Evolutionary conservation across 2,797 vertebrate species (phyloP).

Genomic region (Hippoglossus hippoglossus): DNA sequence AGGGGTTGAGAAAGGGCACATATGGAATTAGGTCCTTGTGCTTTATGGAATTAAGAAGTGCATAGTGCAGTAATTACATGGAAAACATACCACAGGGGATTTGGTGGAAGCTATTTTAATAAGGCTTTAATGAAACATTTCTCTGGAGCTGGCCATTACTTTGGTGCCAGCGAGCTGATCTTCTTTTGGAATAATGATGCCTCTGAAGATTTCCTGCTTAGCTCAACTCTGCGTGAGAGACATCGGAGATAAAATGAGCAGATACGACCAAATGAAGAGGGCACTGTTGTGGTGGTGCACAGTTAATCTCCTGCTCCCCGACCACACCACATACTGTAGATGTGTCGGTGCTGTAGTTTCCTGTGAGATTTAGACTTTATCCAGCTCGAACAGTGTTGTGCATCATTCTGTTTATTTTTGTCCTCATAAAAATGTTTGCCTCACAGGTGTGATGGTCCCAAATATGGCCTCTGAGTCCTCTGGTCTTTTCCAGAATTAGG

Average conservation of each 20-base stretch:
- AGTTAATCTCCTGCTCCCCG: conserved; percentile 14
- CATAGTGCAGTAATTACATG: conserved; percentile 61
- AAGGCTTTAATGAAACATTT: conserved; percentile 78
- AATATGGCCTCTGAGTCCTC: conserved; percentile 83
- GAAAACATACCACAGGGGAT: conserved; percentile 71
- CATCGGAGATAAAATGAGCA: neutral
- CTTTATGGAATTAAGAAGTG: conserved; percentile 36
- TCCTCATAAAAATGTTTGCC: conserved; percentile 70
- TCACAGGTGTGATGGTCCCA: conserved; percentile 84
- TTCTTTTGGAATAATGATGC: conserved; percentile 55
- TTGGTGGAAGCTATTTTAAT: conserved; percentile 70
- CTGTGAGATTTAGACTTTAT: conserved; percentile 9
- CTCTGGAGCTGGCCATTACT: conserved; percentile 52
- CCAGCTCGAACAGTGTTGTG: conserved; percentile 2
- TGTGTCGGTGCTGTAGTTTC: conserved; percentile 13
- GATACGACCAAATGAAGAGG: conserved; percentile 14
- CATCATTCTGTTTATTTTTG: conserved; percentile 47
- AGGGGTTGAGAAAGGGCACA: conserved; percentile 30
- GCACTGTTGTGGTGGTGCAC: conserved; percentile 26
- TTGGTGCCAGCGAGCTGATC: conserved; percentile 54
- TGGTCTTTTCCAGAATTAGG: conserved; percentile 86
- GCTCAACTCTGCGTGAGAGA: conserved; percentile 27
- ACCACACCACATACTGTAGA: conserved; percentile 6
- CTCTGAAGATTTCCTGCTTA: conserved; percentile 52
- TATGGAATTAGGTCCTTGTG: conserved; percentile 13